Evolutionary conservation across 1,140 invertebrate genomes (phyloP), one percentile per base, ranked within the genome.

Genomic region (Calosoma granatense): DNA sequence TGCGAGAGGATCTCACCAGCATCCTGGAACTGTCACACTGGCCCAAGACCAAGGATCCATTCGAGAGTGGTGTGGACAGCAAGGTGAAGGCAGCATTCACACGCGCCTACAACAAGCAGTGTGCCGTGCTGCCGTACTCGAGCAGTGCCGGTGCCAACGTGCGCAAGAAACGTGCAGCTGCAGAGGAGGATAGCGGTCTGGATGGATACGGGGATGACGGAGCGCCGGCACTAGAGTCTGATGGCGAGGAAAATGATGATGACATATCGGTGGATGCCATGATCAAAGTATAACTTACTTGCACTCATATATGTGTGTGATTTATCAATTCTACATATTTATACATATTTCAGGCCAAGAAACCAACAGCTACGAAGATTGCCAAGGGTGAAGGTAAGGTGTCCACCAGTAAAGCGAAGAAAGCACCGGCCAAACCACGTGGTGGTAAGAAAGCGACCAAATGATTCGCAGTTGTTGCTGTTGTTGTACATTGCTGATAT

Each of bases 51-150:
- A 79, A 80, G 60, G 87, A 94, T 70, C 83, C 84, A 0, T 81
- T 90, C 74, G 78, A 82, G 58, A 72, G 79, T 55, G n/a, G n/a
- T n/a, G 75, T 98, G 22, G 85, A 90, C 61, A 80, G 85, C 4
- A 93, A 92, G 76, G 88, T 91, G 68, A 64, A 98, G 78, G 82
- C 92, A 15, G 91, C 94, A 0, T 88, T 98, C 68, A 98, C 96
- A 0, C 81, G 91, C 43, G 76, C 84, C 0, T 95, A 94, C 68
- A 98, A 97, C 69, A 97, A 97, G 70, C 84, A 84, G 59, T 76
- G 80, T 0, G 72, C 79, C 21, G 72, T 85, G 51, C 79, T 85
- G 54, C 86, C 88, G 1, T 93, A 92, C 67, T 75, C 81, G 2
- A 78, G 81, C 15, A 79, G 77, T 26, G 72, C 73, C 2, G 74